These are phyloP conservation scores for Congeria kusceri DNA, from an alignment of 2,888 invertebrate genomes.

Conservation along the genomic window DNA sequence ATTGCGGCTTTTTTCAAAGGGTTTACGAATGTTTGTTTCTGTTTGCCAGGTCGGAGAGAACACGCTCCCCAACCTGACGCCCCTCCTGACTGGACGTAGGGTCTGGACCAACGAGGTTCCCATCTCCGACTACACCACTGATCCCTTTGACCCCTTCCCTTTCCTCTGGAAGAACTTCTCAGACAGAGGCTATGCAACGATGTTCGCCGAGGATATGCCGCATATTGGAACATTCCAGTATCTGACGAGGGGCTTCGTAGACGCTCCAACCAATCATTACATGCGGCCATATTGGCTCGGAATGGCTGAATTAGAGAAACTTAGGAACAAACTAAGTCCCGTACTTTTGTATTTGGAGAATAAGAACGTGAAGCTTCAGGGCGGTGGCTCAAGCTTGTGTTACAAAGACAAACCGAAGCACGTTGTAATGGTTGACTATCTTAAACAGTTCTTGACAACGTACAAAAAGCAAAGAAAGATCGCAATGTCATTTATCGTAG, in stretches of 20 bases:
- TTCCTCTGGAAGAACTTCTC: constrained; percentile 65
- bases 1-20: too few species aligned
- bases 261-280: constrained; percentile 64
- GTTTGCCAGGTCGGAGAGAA: constrained; percentile 61
- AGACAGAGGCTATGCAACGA: constrained; percentile 44
- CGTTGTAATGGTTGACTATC: constrained; percentile 89
- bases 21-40: constrained; percentile 5
- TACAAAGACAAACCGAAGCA: constrained; percentile 56
- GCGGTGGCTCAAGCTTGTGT: constrained; percentile 40
- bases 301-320: constrained; percentile 29
- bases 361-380: constrained; percentile 41
- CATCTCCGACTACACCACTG: constrained; percentile 37
- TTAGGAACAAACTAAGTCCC: constrained; percentile 35
- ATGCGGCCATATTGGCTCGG: constrained; percentile 62
- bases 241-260: constrained; percentile 54
- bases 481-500: constrained; percentile 93
- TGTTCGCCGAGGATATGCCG: constrained; percentile 58
- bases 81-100: constrained; percentile 60
- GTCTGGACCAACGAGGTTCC: constrained; percentile 42
- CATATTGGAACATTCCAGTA: constrained; percentile 57
- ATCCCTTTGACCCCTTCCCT: constrained; percentile 55
- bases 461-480: constrained; percentile 90
- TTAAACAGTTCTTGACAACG: constrained; percentile 87
- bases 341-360: constrained; percentile 56
- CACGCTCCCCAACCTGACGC: constrained; percentile 62